Base-by-base conservation (phyloP, 2,888 invertebrate genomes). In the Drosophila niveifrons region DNA sequence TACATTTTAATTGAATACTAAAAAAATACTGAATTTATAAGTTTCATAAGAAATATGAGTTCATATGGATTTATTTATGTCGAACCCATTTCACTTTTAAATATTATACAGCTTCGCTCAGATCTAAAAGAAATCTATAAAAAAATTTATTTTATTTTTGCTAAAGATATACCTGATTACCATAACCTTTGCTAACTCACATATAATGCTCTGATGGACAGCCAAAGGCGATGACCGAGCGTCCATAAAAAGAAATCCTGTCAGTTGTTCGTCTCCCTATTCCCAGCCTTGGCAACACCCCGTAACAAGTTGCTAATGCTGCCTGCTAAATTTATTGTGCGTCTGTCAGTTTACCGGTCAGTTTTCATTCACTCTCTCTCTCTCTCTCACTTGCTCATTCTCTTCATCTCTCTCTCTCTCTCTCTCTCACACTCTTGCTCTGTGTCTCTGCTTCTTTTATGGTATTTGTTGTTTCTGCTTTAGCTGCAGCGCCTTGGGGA, bases 401-500 rank as follows among this genome's bases (percentile, higher is more conserved):
- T n/a, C n/a, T n/a, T n/a, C n/a, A n/a, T 59, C 17, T 52, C 23
- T 41, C 13, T 31, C 18, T 36, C 7, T 29, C 34, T 2, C 51
- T 7, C 13, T 31, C 39, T 1, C 36, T 59, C 7, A 4, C 13
- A 13, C 15, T 34, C 36, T 28, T 9, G 23, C 41, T 56, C 18
- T 44, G 23, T 44, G 28, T 13, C 41, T 23, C 41, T 17, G 9
- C 48, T 44, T 18, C 11, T 47, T 15, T 39, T 28, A 6, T 9
- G 31, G 15, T 59, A 23, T 50, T 53, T 62, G 62, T 48, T 66
- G 46, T 79, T 76, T 51, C 72, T 80, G 47, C 70, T 78, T 66
- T 70, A 70, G 75, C 81, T 68, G 78, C 87, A 81, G 82, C 83
- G 83, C 85, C 90, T 85, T 86, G 89, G 85, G 89, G 85, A 86